These are phyloP conservation scores for Harpalus rufipes DNA, from an alignment of 2,888 invertebrate species.

Conservation along the genomic window DNA sequence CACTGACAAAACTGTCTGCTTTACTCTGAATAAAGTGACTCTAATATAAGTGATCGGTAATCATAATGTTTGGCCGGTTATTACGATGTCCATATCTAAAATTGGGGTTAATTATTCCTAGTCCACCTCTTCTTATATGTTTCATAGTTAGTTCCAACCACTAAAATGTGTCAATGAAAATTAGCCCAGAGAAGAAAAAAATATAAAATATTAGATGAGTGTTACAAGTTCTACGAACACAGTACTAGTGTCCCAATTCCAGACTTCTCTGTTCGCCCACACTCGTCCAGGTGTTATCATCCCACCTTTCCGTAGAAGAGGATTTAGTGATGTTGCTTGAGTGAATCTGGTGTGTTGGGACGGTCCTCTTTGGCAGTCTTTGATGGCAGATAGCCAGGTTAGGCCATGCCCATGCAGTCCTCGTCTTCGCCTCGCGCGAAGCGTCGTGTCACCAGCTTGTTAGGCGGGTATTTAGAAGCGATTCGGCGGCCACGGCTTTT, in stretches of 20 bases:
- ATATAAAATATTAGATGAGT: neutral
- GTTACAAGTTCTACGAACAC: no score
- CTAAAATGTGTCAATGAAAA: no score
- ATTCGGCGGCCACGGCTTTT: constrained; percentile 73
- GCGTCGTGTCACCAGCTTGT: constrained; percentile 73
- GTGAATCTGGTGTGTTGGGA: constrained; percentile 8
- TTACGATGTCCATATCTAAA: no score
- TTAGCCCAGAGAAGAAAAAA: no score
- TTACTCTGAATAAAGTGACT: no score
- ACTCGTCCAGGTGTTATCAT: neutral
- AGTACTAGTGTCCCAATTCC: neutral
- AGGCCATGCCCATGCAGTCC: neutral
- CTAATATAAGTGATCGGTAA: no score
- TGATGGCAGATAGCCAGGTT: constrained; percentile 37
- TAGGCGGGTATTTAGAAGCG: constrained; percentile 75
- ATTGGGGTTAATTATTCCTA: no score
- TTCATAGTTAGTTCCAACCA: no score
- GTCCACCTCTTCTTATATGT: no score
- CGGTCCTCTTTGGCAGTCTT: neutral
- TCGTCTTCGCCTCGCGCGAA: neutral
- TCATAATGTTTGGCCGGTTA: no score
- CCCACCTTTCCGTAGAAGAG: neutral
- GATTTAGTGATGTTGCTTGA: constrained; percentile 40
- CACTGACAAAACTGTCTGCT: no score
- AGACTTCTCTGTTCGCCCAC: neutral